Evolutionary conservation across 2,888 invertebrate species (phyloP).

Genomic region (Therioaphis trifolii): DNA sequence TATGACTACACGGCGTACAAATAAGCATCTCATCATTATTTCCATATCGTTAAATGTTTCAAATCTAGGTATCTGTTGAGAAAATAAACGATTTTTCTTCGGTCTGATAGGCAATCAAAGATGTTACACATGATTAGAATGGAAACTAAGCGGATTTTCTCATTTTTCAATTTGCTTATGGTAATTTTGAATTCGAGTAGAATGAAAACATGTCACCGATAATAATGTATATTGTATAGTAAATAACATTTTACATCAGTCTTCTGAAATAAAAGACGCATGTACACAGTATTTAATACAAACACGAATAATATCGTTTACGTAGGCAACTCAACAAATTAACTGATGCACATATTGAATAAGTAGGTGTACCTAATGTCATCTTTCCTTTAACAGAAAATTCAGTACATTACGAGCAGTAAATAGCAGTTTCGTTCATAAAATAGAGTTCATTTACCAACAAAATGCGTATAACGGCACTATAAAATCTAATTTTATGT

Average conservation of each 20-base stretch:
- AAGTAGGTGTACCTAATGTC: neutral
- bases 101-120: constrained; percentile 2
- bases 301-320: neutral
- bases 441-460: too few species aligned
- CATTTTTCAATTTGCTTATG: constrained; percentile 56
- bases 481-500: too few species aligned
- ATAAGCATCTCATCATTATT: constrained; percentile 18
- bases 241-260: constrained; percentile 2
- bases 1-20: neutral
- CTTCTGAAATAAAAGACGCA: constrained; percentile 13
- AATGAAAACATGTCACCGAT: constrained; percentile 49
- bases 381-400: too few species aligned
- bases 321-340: neutral
- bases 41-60: constrained; percentile 12
- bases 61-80: neutral
- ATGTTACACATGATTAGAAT: constrained; percentile 45
- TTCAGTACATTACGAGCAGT: neutral
- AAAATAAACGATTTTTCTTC: constrained; percentile 40
- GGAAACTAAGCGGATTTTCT: constrained; percentile 33
- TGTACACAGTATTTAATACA: constrained; percentile 1
- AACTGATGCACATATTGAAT: neutral
- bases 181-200: constrained; percentile 49
- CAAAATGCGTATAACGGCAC: too few species aligned
- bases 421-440: too few species aligned
- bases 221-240: constrained; percentile 1